Percentiles rank a stretch among this genome's conserved stretches.
These are phyloP conservation scores for Vanessa atalanta DNA, from an alignment of 1,140 invertebrate genomes.

Conservation along the genomic window DNA sequence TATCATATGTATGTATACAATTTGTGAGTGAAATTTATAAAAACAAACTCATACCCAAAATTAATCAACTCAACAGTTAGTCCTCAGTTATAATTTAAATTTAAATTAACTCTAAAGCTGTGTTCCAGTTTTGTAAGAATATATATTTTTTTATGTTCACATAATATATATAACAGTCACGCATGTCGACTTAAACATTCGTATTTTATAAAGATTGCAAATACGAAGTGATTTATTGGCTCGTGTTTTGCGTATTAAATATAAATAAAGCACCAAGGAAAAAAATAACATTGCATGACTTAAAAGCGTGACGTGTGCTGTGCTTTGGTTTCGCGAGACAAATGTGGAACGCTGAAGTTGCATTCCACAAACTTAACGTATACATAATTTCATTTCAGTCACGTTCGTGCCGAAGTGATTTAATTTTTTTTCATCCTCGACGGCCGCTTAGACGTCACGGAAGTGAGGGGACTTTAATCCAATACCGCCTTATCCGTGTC, in stretches of 20 bases:
- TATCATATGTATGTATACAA: no score
- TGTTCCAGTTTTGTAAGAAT: neutral
- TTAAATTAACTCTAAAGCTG: no score
- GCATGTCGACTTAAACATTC: neutral
- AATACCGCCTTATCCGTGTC: neutral
- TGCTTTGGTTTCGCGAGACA: constrained; percentile 27
- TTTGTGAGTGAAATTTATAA: no score
- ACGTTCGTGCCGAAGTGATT: constrained; percentile 13
- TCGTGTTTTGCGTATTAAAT: constrained; percentile 22
- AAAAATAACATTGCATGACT: constrained; percentile 18
- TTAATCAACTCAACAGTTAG: no score
- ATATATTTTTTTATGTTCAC: neutral
- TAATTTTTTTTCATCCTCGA: neutral
- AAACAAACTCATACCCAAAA: no score
- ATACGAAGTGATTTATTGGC: constrained; percentile 20
- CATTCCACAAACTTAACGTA: constrained; percentile 31
- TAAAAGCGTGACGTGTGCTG: neutral
- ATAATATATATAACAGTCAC: neutral
- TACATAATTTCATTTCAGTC: constrained; percentile 25
- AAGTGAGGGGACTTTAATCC: neutral
- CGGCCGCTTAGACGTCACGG: neutral
- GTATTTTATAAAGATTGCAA: neutral
- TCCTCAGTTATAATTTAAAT: no score
- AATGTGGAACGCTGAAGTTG: constrained; percentile 31
- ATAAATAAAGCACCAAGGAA: constrained; percentile 25